Evolutionary conservation across 2,113 vertebrate species (phyloP).

Genomic region (Halichoeres trimaculatus): DNA sequence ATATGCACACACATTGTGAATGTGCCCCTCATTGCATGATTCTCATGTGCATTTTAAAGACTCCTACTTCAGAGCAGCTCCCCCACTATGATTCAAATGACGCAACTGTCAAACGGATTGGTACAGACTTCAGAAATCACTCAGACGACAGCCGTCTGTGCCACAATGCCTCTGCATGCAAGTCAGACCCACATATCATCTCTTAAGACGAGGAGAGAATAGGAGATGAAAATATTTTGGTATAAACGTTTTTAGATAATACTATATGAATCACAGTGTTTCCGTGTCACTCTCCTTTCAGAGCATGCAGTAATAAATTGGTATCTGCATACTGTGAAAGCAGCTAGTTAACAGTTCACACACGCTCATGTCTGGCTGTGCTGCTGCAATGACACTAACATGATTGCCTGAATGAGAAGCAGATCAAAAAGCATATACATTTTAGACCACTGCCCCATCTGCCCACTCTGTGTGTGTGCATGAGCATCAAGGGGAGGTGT

Average conservation of each 20-base stretch:
- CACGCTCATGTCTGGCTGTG: conserved; percentile 47
- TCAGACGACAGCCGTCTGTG: conserved; percentile 55
- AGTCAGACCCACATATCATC: conserved; percentile 52
- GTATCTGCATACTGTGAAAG: conserved; percentile 22
- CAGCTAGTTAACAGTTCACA: conserved; percentile 54
- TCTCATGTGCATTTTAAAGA: conserved; percentile 65
- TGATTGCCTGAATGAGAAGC: conserved; percentile 59
- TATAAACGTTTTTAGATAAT: conserved; percentile 34
- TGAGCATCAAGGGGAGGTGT: conserved; percentile 41
- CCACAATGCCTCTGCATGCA: conserved; percentile 46
- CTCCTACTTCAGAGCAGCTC: conserved; percentile 49
- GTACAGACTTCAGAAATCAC: conserved; percentile 55
- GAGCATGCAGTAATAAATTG: conserved; percentile 8
- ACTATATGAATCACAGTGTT: conserved; percentile 43
- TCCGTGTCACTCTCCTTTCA: conserved; percentile 16
- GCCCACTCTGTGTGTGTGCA: conserved; percentile 14
- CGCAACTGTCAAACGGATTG: conserved; percentile 60
- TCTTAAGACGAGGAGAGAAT: neutral
- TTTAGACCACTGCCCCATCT: conserved; percentile 47
- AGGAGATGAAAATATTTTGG: conserved; percentile 22
- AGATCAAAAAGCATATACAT: conserved; percentile 67
- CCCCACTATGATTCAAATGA: conserved; percentile 63
- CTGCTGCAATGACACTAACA: conserved; percentile 59
- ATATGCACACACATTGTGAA: conserved; percentile 22
- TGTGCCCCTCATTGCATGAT: conserved; percentile 18